Percentiles rank a stretch among this genome's conserved stretches.
These are phyloP conservation scores for Herpetotheres cachinnans DNA, from an alignment of 2,113 vertebrate genomes.

Conservation along the genomic window DNA sequence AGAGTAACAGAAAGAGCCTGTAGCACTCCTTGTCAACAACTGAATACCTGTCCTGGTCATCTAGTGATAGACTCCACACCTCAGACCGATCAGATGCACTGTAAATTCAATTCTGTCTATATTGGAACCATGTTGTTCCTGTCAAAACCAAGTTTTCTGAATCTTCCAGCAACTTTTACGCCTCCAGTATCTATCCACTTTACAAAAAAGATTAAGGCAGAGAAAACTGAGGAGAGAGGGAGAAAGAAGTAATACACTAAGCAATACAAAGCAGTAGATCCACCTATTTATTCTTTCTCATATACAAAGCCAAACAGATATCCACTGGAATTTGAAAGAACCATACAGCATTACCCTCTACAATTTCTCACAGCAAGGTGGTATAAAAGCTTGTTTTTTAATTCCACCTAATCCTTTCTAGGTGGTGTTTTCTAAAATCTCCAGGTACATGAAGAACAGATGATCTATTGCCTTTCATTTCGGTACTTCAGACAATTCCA, in stretches of 20 bases:
- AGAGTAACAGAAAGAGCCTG: background rate
- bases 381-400: background rate
- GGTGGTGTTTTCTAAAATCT: background rate
- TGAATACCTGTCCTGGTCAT: background rate
- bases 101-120: background rate
- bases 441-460: background rate
- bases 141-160: background rate
- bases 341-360: background rate
- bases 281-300: background rate
- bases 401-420: background rate
- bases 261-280: background rate
- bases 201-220: background rate
- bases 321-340: background rate
- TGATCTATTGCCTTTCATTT: background rate
- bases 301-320: background rate
- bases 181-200: background rate
- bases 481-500: background rate
- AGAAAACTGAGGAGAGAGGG: background rate
- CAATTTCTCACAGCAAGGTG: background rate
- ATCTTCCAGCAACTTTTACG: background rate
- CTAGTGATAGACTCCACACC: background rate
- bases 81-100: background rate
- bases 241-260: background rate
- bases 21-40: background rate
- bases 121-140: background rate